phyloP scores from a whole-genome alignment of 2,113 vertebrate species.

The Hippolais icterina region DNA sequence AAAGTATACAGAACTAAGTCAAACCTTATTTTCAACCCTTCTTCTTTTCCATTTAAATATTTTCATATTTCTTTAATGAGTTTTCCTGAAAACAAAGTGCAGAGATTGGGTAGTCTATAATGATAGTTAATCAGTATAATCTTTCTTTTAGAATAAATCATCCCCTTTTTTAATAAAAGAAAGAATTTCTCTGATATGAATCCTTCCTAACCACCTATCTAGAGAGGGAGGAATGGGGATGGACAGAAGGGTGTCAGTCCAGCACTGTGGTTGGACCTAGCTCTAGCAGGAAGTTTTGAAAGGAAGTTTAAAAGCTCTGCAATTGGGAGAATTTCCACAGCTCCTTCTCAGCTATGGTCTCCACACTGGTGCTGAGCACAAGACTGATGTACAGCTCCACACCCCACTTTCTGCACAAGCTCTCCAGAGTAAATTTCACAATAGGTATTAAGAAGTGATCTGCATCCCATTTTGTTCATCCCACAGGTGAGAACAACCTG shows the following conservation, averaged over 20 bases:
- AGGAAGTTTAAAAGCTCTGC: background rate
- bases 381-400: background rate
- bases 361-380: background rate
- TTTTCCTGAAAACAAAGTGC: constrained; percentile 1
- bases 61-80: background rate
- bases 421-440: background rate
- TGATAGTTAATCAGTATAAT: background rate
- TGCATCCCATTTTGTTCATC: background rate
- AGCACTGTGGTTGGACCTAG: background rate
- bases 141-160: background rate
- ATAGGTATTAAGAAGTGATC: background rate
- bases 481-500: background rate
- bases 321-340: background rate
- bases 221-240: background rate
- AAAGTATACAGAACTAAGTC: constrained; percentile 20
- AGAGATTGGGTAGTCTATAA: background rate
- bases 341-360: background rate
- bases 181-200: background rate
- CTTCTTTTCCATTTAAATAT: constrained; percentile 15
- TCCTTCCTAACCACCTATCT: background rate
- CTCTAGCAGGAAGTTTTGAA: background rate
- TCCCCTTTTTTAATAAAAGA: background rate
- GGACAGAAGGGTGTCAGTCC: background rate
- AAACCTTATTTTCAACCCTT: constrained; percentile 19
- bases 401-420: background rate